Base-by-base conservation (phyloP, 53 echinoderm and acorn worm genomes). In the Mesocentrotus franciscanus region DNA sequence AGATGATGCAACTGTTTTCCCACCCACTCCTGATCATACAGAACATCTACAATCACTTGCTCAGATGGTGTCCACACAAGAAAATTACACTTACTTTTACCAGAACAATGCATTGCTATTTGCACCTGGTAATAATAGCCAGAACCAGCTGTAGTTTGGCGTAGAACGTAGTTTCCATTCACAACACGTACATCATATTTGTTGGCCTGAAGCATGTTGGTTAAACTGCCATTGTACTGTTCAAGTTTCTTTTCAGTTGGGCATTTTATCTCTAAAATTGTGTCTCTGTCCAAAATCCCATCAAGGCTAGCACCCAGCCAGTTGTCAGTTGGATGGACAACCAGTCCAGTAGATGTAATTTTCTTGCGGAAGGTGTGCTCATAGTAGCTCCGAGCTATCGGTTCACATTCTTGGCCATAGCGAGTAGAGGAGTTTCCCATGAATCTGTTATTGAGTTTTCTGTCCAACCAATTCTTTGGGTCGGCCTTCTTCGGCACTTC, bases 281-380 rank as follows among this genome's bases (percentile, higher is more conserved):
- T 96, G 10, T 95, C 66, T 56, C 85, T 92, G 85, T 95, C 96
- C 8, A 95, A 29, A 24, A 87, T 93, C 6, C 95, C 96, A 93
- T 96, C 95, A 3, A 96, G 61, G 42, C 96, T 96, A 20, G 96
- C 96, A 56, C 94, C 96, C 62, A 96, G 60, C 95, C 96, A 95
- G 70, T 81, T 95, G 57, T 93, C 68, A 18, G 56, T 42, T 12
- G 94, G 95, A 34, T 71, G 71, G 32, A 96, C 94, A 64, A 95
- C 61, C 1, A 96, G 66, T 3, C 96, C 96, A 34, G 96, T 85
- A 20, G 10, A 58, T 35, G 85, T 85, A 61, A 96, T 95, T 26
- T 56, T 26, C 61, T 42, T 49, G 58, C 9, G 81, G 56, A 39
- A 79, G 33, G 49, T 79, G 83, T 26, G 26, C 14, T 91, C 92